Percentiles rank a stretch among this genome's conserved stretches.
Conservation (phyloP, 2,888 invertebrate species). For the Acronicta alni region DNA sequence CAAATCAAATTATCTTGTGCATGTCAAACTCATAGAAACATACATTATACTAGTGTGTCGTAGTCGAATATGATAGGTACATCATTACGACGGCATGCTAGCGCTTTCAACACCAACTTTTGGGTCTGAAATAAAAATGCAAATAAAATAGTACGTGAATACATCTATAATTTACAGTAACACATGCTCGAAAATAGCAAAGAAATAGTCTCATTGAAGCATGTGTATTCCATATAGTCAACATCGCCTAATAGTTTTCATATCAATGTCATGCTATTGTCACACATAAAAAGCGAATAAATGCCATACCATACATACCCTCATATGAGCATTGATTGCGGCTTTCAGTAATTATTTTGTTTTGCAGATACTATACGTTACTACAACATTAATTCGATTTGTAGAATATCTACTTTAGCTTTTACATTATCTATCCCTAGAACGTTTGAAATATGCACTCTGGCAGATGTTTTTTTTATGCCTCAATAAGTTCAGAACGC, state of each 20-base stretch:
- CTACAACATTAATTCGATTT: background rate
- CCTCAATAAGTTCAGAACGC: background rate
- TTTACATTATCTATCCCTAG: background rate
- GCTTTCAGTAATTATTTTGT: conserved; percentile 17
- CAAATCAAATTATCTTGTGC: conserved; percentile 50
- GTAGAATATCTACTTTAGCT: background rate
- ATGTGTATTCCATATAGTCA: conserved; percentile 15
- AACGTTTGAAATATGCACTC: background rate
- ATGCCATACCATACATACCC: conserved; percentile 32
- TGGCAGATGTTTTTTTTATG: background rate
- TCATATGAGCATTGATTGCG: conserved; percentile 32
- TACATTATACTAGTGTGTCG: conserved; percentile 23
- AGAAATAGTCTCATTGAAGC: background rate
- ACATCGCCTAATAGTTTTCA: conserved; percentile 34
- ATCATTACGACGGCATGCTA: conserved; percentile 44
- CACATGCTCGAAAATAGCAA: background rate
- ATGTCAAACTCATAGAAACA: conserved; percentile 59
- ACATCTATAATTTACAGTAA: background rate
- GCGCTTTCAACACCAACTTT: conserved; percentile 30
- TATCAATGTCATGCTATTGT: conserved; percentile 33
- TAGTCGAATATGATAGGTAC: conserved; percentile 42
- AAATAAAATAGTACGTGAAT: background rate
- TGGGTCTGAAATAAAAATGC: conserved; percentile 1
- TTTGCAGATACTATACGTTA: conserved; percentile 30
- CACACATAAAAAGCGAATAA: conserved; percentile 13